These are phyloP conservation scores for Micoletzkya japonica DNA, from an alignment of 2,888 invertebrate genomes.

Conservation along the genomic window DNA sequence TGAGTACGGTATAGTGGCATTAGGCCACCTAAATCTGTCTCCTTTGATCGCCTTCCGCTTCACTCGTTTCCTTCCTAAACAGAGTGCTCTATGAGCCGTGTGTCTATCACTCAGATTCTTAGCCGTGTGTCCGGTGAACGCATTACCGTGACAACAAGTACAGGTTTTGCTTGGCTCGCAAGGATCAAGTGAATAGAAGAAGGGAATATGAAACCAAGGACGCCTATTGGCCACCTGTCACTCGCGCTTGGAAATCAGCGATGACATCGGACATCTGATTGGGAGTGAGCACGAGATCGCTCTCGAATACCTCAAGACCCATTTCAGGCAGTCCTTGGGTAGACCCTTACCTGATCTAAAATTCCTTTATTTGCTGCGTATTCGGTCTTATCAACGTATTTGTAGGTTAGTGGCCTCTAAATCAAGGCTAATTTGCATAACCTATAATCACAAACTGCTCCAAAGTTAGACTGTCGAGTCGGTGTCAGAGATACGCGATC, in stretches of 20 bases:
- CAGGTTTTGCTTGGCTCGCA: no score
- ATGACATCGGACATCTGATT: constrained; percentile 42
- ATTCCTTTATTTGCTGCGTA: constrained; percentile 38
- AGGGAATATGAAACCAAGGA: not conserved
- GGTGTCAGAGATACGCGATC: constrained; percentile 12
- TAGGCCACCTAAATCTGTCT: constrained; percentile 42
- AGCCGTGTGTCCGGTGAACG: no score
- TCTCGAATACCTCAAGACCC: constrained; percentile 36
- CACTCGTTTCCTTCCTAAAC: constrained; percentile 24
- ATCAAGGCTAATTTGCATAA: not conserved
- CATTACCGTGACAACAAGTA: no score
- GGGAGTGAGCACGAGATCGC: constrained; percentile 40
- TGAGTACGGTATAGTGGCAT: constrained; percentile 38
- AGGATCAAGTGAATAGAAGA: constrained; percentile 8
- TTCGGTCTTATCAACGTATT: constrained; percentile 37
- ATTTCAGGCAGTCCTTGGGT: no score
- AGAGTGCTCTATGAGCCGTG: not conserved
- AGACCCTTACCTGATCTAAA: constrained; percentile 32
- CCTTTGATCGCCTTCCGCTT: constrained; percentile 43
- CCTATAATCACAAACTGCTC: constrained; percentile 1
- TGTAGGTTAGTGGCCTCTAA: constrained; percentile 23
- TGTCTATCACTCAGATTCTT: not conserved
- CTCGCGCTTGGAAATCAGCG: constrained; percentile 36
- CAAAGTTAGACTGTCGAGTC: constrained; percentile 16
- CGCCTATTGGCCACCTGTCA: constrained; percentile 26